Percentiles rank a stretch among this genome's conserved stretches.
Conservation (phyloP, 2,888 invertebrate genomes). For the Chaetogeoica ovagalla region DNA sequence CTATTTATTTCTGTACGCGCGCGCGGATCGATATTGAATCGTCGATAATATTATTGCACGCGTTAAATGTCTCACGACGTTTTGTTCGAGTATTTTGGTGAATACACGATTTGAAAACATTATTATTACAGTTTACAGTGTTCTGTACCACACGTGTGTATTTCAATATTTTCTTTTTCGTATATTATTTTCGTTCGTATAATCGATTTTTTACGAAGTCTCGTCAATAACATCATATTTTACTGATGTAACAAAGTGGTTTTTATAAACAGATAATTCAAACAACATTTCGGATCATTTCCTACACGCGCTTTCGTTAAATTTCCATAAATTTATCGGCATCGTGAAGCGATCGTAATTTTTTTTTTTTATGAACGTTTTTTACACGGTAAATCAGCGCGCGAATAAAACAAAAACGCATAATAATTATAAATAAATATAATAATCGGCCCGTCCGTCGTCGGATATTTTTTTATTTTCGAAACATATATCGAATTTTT, state of each 20-base stretch:
- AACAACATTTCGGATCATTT: too few relatives aligned
- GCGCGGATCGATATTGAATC: too few relatives aligned
- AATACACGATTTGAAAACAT: constrained; percentile 27
- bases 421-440: not conserved
- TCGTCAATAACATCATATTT: too few relatives aligned
- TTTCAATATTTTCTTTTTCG: not conserved
- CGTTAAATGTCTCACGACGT: too few relatives aligned
- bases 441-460: not conserved
- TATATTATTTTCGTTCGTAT: not conserved
- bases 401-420: not conserved
- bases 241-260: too few relatives aligned
- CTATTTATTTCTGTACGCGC: too few relatives aligned
- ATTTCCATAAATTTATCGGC: not conserved
- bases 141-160: too few relatives aligned
- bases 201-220: too few relatives aligned
- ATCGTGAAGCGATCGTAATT: not conserved
- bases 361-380: not conserved
- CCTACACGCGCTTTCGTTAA: not conserved
- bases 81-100: too few relatives aligned
- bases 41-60: too few relatives aligned
- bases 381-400: not conserved
- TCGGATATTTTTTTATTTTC: not conserved
- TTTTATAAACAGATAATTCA: too few relatives aligned
- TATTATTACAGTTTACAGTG: not conserved
- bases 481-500: too few relatives aligned